Conservation (phyloP, 2,797 vertebrate species). For the Vipera ursinii region DNA sequence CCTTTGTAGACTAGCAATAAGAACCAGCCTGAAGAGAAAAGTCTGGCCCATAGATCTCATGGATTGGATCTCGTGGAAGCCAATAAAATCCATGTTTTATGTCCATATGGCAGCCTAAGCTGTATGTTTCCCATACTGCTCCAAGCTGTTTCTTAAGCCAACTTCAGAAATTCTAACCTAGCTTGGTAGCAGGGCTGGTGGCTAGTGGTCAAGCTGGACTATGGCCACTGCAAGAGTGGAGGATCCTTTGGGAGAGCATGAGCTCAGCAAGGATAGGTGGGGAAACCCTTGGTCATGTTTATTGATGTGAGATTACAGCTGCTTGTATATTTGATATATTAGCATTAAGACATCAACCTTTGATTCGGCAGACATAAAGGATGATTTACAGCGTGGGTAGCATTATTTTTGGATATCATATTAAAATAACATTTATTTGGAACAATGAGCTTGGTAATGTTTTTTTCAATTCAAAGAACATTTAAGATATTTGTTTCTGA, state of each 20-base stretch:
- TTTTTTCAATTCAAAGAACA: neutral
- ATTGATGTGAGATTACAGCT: neutral
- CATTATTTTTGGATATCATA: neutral
- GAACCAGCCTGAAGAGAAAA: neutral
- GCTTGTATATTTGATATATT: neutral
- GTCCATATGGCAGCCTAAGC: neutral
- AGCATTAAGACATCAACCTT: neutral
- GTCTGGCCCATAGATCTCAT: neutral
- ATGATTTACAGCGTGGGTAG: neutral
- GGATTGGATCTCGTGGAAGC: neutral
- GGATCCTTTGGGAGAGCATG: neutral
- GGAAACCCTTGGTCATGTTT: neutral
- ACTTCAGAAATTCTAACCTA: neutral
- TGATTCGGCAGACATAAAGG: neutral
- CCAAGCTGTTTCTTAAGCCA: neutral
- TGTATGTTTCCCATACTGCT: neutral
- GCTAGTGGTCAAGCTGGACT: neutral
- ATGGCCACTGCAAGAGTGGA: neutral
- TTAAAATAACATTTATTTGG: constrained; percentile 3
- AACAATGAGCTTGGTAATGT: neutral
- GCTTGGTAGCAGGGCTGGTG: too few relatives aligned
- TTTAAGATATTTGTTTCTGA: constrained; percentile 13
- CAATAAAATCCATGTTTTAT: neutral
- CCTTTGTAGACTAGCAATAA: neutral
- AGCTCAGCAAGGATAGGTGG: neutral